phyloP scores from a whole-genome alignment of 2,797 vertebrate species.

The Sylvilagus floridanus region DNA sequence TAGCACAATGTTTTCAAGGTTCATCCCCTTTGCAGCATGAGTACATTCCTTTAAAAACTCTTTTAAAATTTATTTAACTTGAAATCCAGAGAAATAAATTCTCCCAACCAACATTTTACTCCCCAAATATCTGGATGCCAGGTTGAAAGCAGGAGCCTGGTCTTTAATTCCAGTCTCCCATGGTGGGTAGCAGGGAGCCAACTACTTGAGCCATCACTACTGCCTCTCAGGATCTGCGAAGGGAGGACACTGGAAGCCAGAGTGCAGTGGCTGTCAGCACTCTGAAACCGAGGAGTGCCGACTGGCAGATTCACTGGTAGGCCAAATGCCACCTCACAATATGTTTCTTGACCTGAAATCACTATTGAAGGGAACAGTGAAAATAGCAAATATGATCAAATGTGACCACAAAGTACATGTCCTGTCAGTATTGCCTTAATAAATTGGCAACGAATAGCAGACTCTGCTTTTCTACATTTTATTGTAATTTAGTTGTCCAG shows the following conservation, averaged over 20 bases:
- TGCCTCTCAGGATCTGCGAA: too few species aligned
- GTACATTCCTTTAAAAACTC: background rate
- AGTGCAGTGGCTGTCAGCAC: too few species aligned
- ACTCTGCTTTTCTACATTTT: background rate
- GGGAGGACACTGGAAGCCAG: too few species aligned
- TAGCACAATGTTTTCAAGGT: background rate
- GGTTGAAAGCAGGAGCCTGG: too few species aligned
- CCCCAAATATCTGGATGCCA: too few species aligned
- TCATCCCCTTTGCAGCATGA: background rate
- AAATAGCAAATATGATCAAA: background rate
- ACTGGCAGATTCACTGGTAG: too few species aligned
- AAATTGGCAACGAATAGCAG: background rate
- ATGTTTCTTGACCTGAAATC: conserved; percentile 16
- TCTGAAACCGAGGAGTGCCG: too few species aligned
- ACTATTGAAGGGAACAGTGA: background rate
- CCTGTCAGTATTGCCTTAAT: conserved; percentile 10
- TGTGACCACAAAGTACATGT: background rate
- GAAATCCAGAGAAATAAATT: too few species aligned
- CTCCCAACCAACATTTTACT: background rate
- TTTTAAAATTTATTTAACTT: background rate
- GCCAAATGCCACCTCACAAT: background rate
- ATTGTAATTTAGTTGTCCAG: conserved; percentile 17
- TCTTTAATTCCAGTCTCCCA: too few species aligned
- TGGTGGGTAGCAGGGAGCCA: too few species aligned
- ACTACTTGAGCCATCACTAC: too few species aligned